Evolutionary conservation across 2,797 vertebrate species (phyloP).

Genomic region (Coilia nasus): DNA sequence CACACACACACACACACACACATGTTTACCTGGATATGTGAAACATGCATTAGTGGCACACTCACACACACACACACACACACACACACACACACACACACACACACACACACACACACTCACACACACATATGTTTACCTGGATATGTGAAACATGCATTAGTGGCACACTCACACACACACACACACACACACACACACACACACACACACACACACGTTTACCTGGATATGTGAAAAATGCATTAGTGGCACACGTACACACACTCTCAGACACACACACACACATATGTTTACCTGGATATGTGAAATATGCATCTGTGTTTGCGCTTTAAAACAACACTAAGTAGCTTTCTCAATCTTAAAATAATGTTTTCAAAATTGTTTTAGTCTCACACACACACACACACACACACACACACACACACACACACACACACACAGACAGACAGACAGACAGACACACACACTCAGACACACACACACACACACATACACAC

Average conservation of each 20-base stretch:
- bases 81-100: not conserved
- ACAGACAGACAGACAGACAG: not conserved
- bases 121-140: not conserved
- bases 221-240: too few relatives aligned
- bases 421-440: not conserved
- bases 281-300: too few relatives aligned
- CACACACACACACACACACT: not conserved
- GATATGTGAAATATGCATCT: conserved; percentile 5
- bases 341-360: too few relatives aligned
- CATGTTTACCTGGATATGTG: too few relatives aligned
- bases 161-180: not conserved
- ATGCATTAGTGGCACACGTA: too few relatives aligned
- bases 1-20: too few relatives aligned
- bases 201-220: too few relatives aligned
- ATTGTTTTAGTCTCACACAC: not conserved
- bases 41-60: too few relatives aligned
- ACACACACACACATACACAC: not conserved
- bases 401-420: conserved; percentile 38
- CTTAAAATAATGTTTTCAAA: too few relatives aligned
- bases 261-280: conserved; percentile 26
- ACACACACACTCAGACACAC: not conserved
- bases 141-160: too few relatives aligned
- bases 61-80: not conserved
- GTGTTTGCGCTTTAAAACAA: not conserved
- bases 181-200: too few relatives aligned